These are phyloP conservation scores for Triplophysa tibetana DNA, from an alignment of 2,113 vertebrate genomes.

Conservation along the genomic window DNA sequence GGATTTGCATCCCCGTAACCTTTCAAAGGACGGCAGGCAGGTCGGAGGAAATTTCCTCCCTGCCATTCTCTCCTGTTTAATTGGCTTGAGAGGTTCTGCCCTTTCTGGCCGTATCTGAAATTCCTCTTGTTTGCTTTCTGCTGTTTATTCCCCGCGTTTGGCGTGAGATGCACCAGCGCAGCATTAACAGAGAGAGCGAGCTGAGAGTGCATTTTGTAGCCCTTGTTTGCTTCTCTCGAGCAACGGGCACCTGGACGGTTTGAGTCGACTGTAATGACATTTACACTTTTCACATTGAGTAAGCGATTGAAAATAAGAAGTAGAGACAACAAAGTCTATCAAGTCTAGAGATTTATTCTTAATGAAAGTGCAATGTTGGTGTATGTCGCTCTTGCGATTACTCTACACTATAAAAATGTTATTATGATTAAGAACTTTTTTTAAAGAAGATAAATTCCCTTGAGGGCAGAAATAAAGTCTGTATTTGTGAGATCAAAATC, in stretches of 20 bases:
- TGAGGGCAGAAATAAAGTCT: background rate
- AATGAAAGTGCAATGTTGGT: background rate
- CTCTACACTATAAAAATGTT: background rate
- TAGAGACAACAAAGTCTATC: background rate
- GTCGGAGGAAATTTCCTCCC: slow-evolving; percentile 34
- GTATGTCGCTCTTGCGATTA: background rate
- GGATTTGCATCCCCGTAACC: slow-evolving; percentile 57
- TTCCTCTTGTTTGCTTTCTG: slow-evolving; percentile 33
- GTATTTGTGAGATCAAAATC: background rate
- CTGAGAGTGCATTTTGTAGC: slow-evolving; percentile 43
- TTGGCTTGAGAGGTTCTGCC: slow-evolving; percentile 31
- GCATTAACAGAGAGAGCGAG: slow-evolving; percentile 42
- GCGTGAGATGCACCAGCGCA: slow-evolving; percentile 46
- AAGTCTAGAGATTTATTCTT: background rate
- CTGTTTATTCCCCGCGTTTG: slow-evolving; percentile 49
- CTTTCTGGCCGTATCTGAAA: slow-evolving; percentile 26
- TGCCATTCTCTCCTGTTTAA: slow-evolving; percentile 28
- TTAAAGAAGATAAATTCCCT: background rate
- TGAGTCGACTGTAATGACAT: background rate
- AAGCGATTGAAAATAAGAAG: slow-evolving; percentile 1
- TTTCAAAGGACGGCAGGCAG: slow-evolving; percentile 43
- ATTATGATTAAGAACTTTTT: background rate
- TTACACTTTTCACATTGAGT: background rate
- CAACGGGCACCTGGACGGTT: background rate
- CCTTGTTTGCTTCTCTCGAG: slow-evolving; percentile 18